Percentiles rank a stretch among this genome's conserved stretches.
Evolutionary conservation across 2,113 vertebrate genomes (phyloP).

Genomic region (Urocynchramus pylzowi): DNA sequence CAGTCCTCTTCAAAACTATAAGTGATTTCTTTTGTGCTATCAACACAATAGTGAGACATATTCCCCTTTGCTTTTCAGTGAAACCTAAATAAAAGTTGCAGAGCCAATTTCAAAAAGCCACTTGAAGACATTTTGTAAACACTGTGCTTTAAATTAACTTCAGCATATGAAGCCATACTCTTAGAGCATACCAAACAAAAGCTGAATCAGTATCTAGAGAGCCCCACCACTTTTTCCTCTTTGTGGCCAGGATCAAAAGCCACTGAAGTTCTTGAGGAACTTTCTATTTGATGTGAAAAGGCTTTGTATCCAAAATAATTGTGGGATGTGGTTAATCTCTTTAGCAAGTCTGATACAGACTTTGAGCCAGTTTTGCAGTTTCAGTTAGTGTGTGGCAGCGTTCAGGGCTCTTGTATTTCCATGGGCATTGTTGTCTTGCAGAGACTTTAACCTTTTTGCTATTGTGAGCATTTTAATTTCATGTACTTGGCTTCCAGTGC

Average conservation of each 20-base stretch:
- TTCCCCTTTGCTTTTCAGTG: background rate
- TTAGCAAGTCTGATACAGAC: background rate
- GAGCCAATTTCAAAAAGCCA: background rate
- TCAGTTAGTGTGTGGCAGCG: background rate
- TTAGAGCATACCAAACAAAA: background rate
- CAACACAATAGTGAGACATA: background rate
- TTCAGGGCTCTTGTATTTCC: background rate
- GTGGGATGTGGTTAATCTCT: background rate
- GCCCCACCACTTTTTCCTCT: background rate
- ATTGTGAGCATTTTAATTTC: background rate
- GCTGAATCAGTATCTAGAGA: background rate
- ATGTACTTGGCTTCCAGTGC: background rate
- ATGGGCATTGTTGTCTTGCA: background rate
- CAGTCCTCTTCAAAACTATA: background rate
- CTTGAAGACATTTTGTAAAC: background rate
- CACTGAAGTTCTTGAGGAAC: background rate
- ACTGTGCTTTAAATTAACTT: background rate
- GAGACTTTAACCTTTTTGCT: accelerated
- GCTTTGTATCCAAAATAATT: background rate
- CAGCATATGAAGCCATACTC: background rate
- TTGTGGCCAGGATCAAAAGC: background rate
- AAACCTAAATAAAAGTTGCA: background rate
- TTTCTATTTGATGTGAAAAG: background rate
- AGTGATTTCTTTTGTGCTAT: background rate
- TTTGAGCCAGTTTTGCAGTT: background rate